Evolutionary conservation across 2,888 invertebrate species (phyloP).

Genomic region (Cerastoderma edule): DNA sequence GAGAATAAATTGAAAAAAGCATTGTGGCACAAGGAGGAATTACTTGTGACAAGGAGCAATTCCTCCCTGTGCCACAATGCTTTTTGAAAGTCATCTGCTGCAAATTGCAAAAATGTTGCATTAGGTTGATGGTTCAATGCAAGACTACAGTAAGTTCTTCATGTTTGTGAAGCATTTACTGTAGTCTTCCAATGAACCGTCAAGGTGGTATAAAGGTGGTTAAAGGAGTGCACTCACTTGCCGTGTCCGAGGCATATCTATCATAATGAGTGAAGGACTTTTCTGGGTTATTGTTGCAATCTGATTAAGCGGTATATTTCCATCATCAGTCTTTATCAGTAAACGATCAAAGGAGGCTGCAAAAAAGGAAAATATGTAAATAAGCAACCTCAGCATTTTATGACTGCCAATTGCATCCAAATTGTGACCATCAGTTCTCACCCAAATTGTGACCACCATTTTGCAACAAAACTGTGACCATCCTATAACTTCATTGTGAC

Average conservation of each 20-base stretch:
- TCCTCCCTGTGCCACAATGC: too few species aligned
- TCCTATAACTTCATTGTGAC: background rate
- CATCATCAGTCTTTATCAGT: slow-evolving; percentile 89
- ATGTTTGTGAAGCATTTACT: too few species aligned
- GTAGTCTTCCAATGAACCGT: too few species aligned
- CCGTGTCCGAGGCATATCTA: slow-evolving; percentile 93
- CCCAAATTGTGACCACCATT: background rate
- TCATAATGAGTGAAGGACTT: slow-evolving; percentile 92
- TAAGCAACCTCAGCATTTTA: background rate
- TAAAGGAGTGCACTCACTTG: slow-evolving; percentile 86
- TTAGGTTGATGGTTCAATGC: too few species aligned
- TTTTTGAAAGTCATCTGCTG: too few species aligned
- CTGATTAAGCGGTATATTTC: slow-evolving; percentile 91
- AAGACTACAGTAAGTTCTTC: too few species aligned
- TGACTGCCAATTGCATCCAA: background rate
- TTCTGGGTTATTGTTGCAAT: slow-evolving; percentile 94
- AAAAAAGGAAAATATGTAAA: slow-evolving; percentile 20
- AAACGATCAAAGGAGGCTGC: slow-evolving; percentile 91
- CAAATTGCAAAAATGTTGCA: too few species aligned
- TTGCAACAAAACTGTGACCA: background rate
- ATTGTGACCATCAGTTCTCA: background rate
- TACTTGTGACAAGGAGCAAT: too few species aligned
- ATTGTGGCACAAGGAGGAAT: too few species aligned
- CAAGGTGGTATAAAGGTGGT: too few species aligned
- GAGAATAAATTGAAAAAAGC: too few species aligned